These are phyloP conservation scores for Chaenogobius annularis DNA, from an alignment of 2,113 vertebrate genomes.

Conservation along the genomic window DNA sequence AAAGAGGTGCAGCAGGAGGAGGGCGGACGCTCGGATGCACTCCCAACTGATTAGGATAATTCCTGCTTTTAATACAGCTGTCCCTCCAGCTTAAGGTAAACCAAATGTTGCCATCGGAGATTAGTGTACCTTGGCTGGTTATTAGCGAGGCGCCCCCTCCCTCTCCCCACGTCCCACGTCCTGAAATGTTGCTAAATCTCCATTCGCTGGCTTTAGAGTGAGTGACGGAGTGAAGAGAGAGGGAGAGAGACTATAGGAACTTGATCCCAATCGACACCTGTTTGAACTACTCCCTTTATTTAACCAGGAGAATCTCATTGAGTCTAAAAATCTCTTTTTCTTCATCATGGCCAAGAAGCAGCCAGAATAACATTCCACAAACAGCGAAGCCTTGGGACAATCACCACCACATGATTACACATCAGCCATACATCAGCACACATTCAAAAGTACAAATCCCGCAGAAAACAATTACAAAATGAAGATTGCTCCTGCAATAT, in stretches of 20 bases:
- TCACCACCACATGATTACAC: too few species aligned
- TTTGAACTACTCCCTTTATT: slow-evolving; percentile 63
- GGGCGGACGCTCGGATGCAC: slow-evolving; percentile 79
- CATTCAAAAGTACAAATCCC: too few species aligned
- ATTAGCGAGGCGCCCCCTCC: slow-evolving; percentile 81
- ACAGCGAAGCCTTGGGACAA: too few species aligned
- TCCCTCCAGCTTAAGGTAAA: slow-evolving; percentile 99
- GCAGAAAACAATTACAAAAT: too few species aligned
- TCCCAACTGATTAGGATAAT: slow-evolving; percentile 99
- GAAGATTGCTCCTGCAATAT: too few species aligned
- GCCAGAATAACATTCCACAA: too few species aligned
- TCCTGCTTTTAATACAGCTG: slow-evolving; percentile 99
- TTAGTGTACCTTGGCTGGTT: slow-evolving; percentile 99
- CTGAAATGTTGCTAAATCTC: slow-evolving; percentile 65
- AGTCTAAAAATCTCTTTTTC: too few species aligned
- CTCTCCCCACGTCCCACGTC: slow-evolving; percentile 1
- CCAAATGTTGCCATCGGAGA: slow-evolving; percentile 99
- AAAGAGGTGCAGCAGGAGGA: slow-evolving; percentile 66
- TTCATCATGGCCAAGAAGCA: too few species aligned
- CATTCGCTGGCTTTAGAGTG: slow-evolving; percentile 64
- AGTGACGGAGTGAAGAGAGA: slow-evolving; percentile 21
- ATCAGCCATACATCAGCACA: too few species aligned
- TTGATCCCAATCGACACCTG: slow-evolving; percentile 90
- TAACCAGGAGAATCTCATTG: too few species aligned
- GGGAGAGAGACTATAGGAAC: slow-evolving; percentile 75